A percentile compares a stretch with the other conserved stretches of the same genome.
Evolutionary conservation across 2,113 vertebrate species (phyloP).

Genomic region (Riparia riparia): DNA sequence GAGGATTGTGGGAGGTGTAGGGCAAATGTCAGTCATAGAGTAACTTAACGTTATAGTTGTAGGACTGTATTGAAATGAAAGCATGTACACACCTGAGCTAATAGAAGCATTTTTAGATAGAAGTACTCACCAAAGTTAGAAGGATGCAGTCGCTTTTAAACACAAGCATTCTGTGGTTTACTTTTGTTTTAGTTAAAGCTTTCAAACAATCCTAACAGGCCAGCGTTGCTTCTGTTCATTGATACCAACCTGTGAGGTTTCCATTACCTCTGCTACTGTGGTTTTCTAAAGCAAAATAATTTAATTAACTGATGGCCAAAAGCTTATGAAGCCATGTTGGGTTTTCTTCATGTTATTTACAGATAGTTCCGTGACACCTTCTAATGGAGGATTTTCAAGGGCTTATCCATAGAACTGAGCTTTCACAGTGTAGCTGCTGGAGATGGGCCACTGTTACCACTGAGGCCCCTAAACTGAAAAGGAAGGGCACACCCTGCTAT

Average conservation of each 20-base stretch:
- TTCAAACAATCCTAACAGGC: not conserved
- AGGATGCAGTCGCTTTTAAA: not conserved
- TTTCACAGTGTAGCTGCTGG: not conserved
- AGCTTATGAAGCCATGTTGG: not conserved
- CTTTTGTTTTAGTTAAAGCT: not conserved
- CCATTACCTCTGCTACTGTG: not conserved
- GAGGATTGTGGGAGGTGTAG: not conserved
- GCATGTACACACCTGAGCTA: not conserved
- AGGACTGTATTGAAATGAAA: not conserved
- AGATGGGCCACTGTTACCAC: not conserved
- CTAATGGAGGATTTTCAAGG: not conserved
- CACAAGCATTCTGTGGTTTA: not conserved
- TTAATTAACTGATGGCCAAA: not conserved
- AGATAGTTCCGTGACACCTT: not conserved
- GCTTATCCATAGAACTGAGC: not conserved
- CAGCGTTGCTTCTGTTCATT: not conserved
- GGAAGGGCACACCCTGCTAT: not conserved
- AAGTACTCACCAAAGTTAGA: not conserved
- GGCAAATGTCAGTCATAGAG: not conserved
- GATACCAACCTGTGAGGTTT: not conserved
- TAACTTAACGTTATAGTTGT: not conserved
- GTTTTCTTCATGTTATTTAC: not conserved
- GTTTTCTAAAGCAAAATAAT: not conserved
- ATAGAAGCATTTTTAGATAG: not conserved
- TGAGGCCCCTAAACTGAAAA: not conserved